Conservation (phyloP, 30 jellyfish, hydroid and myxozoan species). For the Sanderia malayensis region DNA sequence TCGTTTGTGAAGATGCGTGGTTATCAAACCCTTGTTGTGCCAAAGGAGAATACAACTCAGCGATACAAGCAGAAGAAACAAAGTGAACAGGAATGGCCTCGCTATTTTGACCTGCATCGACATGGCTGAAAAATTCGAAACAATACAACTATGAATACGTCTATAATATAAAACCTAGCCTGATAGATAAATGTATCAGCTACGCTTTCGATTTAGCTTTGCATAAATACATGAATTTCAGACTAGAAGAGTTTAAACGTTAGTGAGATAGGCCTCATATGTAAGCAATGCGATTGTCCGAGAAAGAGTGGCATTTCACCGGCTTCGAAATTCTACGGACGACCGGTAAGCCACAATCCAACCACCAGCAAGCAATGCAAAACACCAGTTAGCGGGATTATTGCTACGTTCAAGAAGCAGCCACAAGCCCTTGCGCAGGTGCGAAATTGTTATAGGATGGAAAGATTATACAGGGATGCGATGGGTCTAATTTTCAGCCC, state of each 20-base stretch:
- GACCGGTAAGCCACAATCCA: slow-evolving; percentile 37
- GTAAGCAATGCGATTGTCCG: too few species aligned
- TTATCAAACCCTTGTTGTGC: slow-evolving; percentile 17
- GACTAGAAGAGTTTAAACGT: too few species aligned
- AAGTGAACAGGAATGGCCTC: slow-evolving; percentile 33
- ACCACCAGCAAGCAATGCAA: slow-evolving; percentile 36
- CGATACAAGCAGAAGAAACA: slow-evolving; percentile 25
- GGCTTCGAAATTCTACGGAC: slow-evolving; percentile 28
- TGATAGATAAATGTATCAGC: too few species aligned
- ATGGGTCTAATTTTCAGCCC: too few species aligned
- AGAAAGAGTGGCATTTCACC: too few species aligned
- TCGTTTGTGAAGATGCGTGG: slow-evolving; percentile 49
- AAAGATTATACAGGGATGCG: too few species aligned
- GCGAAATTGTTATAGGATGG: too few species aligned
- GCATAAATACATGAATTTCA: too few species aligned
- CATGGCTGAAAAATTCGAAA: neutral
- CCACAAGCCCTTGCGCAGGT: too few species aligned
- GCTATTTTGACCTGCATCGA: slow-evolving; percentile 23
- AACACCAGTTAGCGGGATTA: slow-evolving; percentile 45
- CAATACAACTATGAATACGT: neutral
- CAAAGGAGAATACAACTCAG: slow-evolving; percentile 26
- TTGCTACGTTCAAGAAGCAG: slow-evolving; percentile 8
- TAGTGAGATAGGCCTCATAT: too few species aligned
- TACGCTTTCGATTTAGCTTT: too few species aligned
- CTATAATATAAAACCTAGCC: too few species aligned